Evolutionary conservation across 2,888 invertebrate species (phyloP), one percentile per base, ranked within the genome.

Genomic region (Drosophila kuntzei): DNA sequence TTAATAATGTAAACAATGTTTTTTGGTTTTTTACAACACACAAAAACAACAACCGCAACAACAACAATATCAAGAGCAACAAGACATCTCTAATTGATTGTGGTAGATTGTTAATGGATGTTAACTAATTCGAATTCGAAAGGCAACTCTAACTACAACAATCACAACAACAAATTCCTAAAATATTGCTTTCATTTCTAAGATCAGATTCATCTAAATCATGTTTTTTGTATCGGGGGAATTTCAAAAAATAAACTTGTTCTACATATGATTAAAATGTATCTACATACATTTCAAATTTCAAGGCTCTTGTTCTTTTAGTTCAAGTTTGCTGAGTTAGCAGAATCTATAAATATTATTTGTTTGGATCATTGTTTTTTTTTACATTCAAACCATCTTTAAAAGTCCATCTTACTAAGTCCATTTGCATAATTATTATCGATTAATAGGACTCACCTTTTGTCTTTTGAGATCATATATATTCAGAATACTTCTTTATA

Each of bases 31-130:
- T 57, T 57, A 65, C 66, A 49, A 46, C 37, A 54, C 36, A 50
- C 60, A 61, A 44, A 18, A 22, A 62, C 57, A 49, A 46, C 41
- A 51, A 29, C 34, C 62, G 47, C 57, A 25, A 25, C 47, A 58
- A 20, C 39, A 47, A 57, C 44, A 16, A 25, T n/a, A n/a, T n/a
- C 46, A 57, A 9, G 27, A 37, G 32, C 20, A 47, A 32, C 22
- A 22, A 75, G 59, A 75, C 65, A 61, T 61, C 50, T 71, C 61
- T 75, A 71, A 75, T 75, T 75, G 74, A 75, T 75, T 66, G 74
- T 44, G 47, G 58, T 50, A 36, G 44, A 43, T 62, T 55, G 74
- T 62, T 71, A 74, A 74, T 71, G 66, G 76, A 34, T 75, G 71
- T 76, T 71, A 71, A 71, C 66, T 76, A 76, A 71, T 66, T 70